Evolutionary conservation across 2,113 vertebrate species (phyloP).

Genomic region (Paedocypris sp.): DNA sequence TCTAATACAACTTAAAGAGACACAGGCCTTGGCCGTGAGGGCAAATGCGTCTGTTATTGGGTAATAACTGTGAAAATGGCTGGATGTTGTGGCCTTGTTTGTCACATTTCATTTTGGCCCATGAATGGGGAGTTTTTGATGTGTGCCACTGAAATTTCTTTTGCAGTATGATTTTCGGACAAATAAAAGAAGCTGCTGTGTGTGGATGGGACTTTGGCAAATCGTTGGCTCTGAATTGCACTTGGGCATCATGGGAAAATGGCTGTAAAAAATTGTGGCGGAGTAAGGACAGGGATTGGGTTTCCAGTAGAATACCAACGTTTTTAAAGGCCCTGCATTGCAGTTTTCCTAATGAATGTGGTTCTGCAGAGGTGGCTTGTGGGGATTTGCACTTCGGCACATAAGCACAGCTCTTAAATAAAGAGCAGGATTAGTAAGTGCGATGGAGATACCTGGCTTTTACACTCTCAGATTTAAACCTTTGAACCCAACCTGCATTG

Average conservation of each 20-base stretch:
- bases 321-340: neutral
- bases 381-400: neutral
- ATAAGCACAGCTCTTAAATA: neutral
- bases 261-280: neutral
- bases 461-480: no score
- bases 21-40: neutral
- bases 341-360: neutral
- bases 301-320: neutral
- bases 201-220: neutral
- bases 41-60: neutral
- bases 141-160: neutral
- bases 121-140: neutral
- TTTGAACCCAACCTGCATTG: no score
- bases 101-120: neutral
- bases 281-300: neutral
- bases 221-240: slow-evolving; percentile 7
- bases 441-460: neutral
- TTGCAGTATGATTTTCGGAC: neutral
- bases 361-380: neutral
- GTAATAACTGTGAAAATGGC: neutral
- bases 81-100: neutral
- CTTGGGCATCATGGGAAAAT: slow-evolving; percentile 6
- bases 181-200: no score
- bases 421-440: neutral
- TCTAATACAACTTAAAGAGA: slow-evolving; percentile 6